Base-by-base conservation (phyloP, 2,113 vertebrate species). In the Mesitornis unicolor region DNA sequence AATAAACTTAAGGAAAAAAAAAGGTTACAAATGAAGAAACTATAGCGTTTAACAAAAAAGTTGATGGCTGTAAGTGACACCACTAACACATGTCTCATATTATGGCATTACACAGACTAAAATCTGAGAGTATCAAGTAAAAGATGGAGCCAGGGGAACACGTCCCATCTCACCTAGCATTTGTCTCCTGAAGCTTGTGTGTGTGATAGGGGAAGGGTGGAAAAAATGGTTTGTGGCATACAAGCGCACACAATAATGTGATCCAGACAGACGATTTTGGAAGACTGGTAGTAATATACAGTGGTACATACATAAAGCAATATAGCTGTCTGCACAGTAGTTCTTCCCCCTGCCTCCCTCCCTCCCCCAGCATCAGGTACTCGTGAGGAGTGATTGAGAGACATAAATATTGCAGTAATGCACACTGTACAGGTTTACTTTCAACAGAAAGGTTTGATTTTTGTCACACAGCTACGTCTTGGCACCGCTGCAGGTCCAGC, bases 11-110 rank as follows among this genome's bases (percentile, higher is more conserved):
- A 95, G 78, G 25, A 61, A 89, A 90, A 74, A 67, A 3, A 78
- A 91, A 42, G 63, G 45, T 59, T 93, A 86, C 95, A 97, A 94
- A 87, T 70, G 21, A 77, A 83, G 90, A 88, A 84, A 88, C 4
- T 25, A 73, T 40, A 83, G 64, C 38, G 63, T 88, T 91, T 71
- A 81, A 81, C 19, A 83, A 70, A 92, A 93, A 94, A 87, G 17
- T 16, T 77, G 77, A 67, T 85, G 78, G 51, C 53, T 89, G 47
- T 38, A 87, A 90, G 89, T 80, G 92, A 83, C 84, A 94, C 56
- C 56, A 45, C 59, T 74, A 89, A 90, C 50, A 64, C 38, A 18
- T 76, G 75, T 36, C 40, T n/a, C 60, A 35, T 81, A 57, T 54
- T 83, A 60, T 36, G 59, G 31, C 61, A 40, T 73, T 16, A 70